A percentile compares a stretch with the other conserved stretches of the same genome.
phyloP scores from a whole-genome alignment of 1,140 invertebrate genomes.

The Marisa cornuarietis region DNA sequence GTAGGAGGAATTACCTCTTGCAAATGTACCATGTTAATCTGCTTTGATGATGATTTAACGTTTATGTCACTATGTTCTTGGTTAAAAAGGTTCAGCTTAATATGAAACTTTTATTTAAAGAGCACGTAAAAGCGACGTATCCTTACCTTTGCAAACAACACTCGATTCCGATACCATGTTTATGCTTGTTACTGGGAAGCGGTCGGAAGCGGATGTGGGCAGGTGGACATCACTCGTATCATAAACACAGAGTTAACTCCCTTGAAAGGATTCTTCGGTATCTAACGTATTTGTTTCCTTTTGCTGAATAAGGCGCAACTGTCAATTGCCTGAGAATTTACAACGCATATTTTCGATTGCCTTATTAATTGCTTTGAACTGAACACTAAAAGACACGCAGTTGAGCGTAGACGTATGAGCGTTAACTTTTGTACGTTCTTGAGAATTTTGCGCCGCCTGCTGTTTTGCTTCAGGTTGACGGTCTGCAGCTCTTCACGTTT shows the following conservation, averaged over 20 bases:
- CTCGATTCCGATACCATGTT: constrained; percentile 12
- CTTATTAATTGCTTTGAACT: too few species aligned
- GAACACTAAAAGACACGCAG: neutral
- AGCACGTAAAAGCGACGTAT: too few species aligned
- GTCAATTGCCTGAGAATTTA: neutral
- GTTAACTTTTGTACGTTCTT: neutral
- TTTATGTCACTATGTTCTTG: too few species aligned
- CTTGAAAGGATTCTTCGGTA: constrained; percentile 13
- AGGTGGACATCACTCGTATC: neutral
- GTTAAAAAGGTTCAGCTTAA: too few species aligned
- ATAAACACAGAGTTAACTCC: neutral
- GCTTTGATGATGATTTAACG: too few species aligned
- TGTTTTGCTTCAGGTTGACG: too few species aligned
- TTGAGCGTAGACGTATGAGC: neutral
- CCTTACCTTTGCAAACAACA: neutral
- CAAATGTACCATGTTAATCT: too few species aligned
- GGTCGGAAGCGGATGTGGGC: constrained; percentile 3
- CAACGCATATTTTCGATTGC: neutral
- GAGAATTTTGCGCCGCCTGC: neutral
- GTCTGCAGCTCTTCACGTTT: too few species aligned
- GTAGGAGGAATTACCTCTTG: too few species aligned
- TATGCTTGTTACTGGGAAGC: constrained; percentile 26
- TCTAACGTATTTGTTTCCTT: neutral
- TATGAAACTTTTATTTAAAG: too few species aligned
- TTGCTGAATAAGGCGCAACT: neutral